These are phyloP conservation scores for Rhinophrynus dorsalis DNA, from an alignment of 2,797 vertebrate genomes.

Conservation along the genomic window DNA sequence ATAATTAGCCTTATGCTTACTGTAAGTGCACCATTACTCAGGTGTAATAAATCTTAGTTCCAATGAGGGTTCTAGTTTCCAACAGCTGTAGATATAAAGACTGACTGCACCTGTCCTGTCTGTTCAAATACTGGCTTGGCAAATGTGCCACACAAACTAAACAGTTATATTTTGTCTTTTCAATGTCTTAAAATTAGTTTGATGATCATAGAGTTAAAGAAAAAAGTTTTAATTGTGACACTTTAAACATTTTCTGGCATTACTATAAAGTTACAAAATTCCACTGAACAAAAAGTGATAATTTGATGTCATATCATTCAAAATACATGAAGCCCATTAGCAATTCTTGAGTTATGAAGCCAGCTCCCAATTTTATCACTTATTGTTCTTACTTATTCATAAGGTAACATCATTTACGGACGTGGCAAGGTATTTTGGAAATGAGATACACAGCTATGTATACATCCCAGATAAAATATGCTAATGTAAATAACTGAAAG, in stretches of 20 bases:
- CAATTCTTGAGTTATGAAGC: slow-evolving; percentile 33
- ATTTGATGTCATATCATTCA: slow-evolving; percentile 44
- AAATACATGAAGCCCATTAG: slow-evolving; percentile 44
- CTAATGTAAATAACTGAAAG: slow-evolving; percentile 26
- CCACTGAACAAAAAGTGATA: slow-evolving; percentile 22
- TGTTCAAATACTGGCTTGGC: too few relatives aligned
- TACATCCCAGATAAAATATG: slow-evolving; percentile 19
- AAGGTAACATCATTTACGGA: slow-evolving; percentile 30
- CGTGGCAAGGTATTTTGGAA: slow-evolving; percentile 13
- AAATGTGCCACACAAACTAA: too few relatives aligned
- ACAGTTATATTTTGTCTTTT: too few relatives aligned
- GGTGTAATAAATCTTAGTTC: too few relatives aligned
- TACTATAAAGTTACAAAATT: slow-evolving; percentile 22
- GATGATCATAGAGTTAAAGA: not conserved
- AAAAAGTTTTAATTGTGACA: not conserved
- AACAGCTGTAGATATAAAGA: too few relatives aligned
- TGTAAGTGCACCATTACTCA: too few relatives aligned
- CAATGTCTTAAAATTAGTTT: not conserved
- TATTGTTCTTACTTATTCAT: slow-evolving; percentile 48
- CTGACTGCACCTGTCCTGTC: too few relatives aligned
- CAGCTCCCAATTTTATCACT: slow-evolving; percentile 42
- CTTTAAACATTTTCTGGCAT: slow-evolving; percentile 15
- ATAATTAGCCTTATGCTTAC: too few relatives aligned
- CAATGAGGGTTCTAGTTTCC: too few relatives aligned
- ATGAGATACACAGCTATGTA: slow-evolving; percentile 18